Conservation (phyloP, 2,113 vertebrate genomes). For the Catagonus wagneri region DNA sequence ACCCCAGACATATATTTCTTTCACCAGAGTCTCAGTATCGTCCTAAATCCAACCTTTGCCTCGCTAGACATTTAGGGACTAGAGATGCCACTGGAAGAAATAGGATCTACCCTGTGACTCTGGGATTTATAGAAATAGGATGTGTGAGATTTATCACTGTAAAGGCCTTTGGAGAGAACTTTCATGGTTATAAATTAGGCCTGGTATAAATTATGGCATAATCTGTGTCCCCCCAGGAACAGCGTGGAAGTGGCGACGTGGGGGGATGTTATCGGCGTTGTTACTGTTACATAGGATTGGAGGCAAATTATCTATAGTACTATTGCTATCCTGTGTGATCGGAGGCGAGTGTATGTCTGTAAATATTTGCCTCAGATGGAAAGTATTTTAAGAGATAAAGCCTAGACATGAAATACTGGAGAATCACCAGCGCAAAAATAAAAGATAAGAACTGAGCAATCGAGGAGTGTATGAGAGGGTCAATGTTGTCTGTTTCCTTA, state of each 20-base stretch:
- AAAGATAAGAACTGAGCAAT: not conserved
- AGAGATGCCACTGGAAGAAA: conserved; percentile 5
- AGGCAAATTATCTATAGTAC: not conserved
- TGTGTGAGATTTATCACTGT: conserved; percentile 34
- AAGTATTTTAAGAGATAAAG: not conserved
- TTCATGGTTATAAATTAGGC: conserved; percentile 30
- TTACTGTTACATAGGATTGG: not conserved
- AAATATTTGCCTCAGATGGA: not conserved
- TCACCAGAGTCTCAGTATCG: not conserved
- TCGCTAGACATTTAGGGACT: not conserved
- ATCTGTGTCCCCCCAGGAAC: conserved; percentile 2
- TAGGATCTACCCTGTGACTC: not conserved
- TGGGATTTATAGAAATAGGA: conserved; percentile 59
- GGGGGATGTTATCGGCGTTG: not conserved
- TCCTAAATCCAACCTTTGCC: not conserved
- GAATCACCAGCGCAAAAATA: not conserved
- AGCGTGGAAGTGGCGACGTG: not conserved
- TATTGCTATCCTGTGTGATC: not conserved
- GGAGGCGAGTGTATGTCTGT: not conserved
- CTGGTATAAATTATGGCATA: not conserved
- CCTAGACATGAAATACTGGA: not conserved
- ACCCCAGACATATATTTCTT: not conserved
- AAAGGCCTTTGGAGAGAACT: not conserved
- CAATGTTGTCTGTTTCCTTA: not conserved
- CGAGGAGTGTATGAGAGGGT: not conserved